Conservation (phyloP, 2,888 invertebrate species). For the Beris morrisii region DNA sequence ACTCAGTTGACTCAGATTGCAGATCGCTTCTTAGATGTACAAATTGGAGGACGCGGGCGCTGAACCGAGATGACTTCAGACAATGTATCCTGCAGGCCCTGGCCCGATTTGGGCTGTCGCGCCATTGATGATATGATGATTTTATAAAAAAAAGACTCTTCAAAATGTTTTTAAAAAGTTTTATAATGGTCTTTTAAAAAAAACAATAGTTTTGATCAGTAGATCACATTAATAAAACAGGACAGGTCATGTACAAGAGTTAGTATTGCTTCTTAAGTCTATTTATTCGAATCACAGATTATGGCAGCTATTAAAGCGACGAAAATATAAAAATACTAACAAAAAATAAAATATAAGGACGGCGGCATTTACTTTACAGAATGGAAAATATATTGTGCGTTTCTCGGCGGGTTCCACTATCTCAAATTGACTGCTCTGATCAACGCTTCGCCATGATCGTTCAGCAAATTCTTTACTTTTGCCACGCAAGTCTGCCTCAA, state of each 20-base stretch:
- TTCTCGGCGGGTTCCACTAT: neutral
- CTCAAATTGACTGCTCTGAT: slow-evolving; percentile 44
- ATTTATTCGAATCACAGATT: slow-evolving; percentile 34
- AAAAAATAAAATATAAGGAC: slow-evolving; percentile 17
- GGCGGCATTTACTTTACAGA: slow-evolving; percentile 7
- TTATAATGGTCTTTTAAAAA: too few species aligned
- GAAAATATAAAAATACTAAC: neutral
- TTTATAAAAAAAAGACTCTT: too few species aligned
- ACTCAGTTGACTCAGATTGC: too few species aligned
- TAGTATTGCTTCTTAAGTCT: slow-evolving; percentile 35
- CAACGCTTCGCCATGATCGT: slow-evolving; percentile 51
- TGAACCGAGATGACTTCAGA: too few species aligned
- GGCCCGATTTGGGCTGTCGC: too few species aligned
- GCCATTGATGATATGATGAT: too few species aligned
- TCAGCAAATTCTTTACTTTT: slow-evolving; percentile 50
- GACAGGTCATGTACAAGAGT: slow-evolving; percentile 9
- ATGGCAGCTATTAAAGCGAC: slow-evolving; percentile 23
- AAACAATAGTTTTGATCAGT: too few species aligned
- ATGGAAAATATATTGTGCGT: slow-evolving; percentile 14
- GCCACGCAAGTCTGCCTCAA: slow-evolving; percentile 65
- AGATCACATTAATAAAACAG: too few species aligned
- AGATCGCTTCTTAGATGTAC: too few species aligned
- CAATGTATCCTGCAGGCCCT: too few species aligned
- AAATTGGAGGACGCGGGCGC: too few species aligned
- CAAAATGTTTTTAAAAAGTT: too few species aligned